Base-by-base conservation (phyloP, 2,797 vertebrate species). In the Coccyzus lansbergi region DNA sequence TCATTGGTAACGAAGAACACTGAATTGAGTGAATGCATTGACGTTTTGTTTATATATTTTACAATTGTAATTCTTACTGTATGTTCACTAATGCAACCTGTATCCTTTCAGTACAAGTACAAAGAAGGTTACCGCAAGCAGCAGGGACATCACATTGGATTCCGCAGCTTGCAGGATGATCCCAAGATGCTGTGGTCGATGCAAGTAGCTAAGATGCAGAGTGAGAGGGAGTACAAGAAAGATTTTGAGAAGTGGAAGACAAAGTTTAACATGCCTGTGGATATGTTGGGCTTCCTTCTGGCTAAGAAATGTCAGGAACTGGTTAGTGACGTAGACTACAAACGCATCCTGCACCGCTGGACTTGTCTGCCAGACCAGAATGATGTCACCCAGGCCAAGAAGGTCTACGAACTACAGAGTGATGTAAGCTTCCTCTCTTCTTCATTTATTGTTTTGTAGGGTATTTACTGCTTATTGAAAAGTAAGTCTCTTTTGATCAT, bases 181-280 rank as follows among this genome's bases (percentile, higher is more conserved):
- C 99, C 99, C 10, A 98, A 99, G 92, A 98, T 99, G 97, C 94
- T 99, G 65, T 98, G 99, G 97, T 99, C 99, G 87, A 99, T 99
- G 99, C 92, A 98, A 36, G 97, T 99, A 53, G 99, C 98, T 17
- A 99, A 98, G 94, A 95, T 99, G 62, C 99, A 99, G 97, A 99
- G 99, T n/a, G 98, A 99, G 9, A 98, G 97, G 70, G 98, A 99
- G 77, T 99, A 99, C 94, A 99, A 98, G 96, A 99, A 99, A 83
- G 98, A 99, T 92, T 99, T 99, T 97, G 97, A 99, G 34, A 98
- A 99, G 90, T 56, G 98, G 97, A 99, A 99, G 95, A 98, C 99
- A 89, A 99, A 98, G 96, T 99, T 97, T 55, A 98, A 98, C 92
- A 86, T 98, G 46, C 99, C 99, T 0, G 99, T 99, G 84, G 99